These are phyloP conservation scores for Argyresthia albistria DNA, from an alignment of 2,888 invertebrate genomes.

Conservation along the genomic window DNA sequence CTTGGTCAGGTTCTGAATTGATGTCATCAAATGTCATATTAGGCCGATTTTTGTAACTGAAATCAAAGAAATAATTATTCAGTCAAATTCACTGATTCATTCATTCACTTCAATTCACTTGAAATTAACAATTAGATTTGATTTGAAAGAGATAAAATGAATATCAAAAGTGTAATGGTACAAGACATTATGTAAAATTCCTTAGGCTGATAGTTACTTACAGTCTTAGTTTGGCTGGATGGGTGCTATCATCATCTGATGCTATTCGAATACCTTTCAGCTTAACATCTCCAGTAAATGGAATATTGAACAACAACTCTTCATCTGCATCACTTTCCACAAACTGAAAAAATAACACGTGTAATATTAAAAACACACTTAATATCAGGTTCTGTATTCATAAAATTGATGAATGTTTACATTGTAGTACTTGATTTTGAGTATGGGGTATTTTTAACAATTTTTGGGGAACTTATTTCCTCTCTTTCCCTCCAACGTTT, in stretches of 20 bases:
- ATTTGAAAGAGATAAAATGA: background rate
- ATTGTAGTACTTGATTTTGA: no score
- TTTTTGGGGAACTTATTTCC: no score
- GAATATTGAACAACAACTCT: slow-evolving; percentile 96
- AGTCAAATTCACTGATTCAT: background rate
- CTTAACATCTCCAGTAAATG: slow-evolving; percentile 96
- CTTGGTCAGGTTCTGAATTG: slow-evolving; percentile 83
- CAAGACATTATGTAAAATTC: no score
- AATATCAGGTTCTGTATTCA: no score
- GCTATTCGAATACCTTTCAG: slow-evolving; percentile 93
- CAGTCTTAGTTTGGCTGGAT: slow-evolving; percentile 91
- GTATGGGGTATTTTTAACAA: no score
- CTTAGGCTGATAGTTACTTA: slow-evolving; percentile 77
- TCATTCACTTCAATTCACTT: no score
- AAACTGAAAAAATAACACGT: slow-evolving; percentile 72
- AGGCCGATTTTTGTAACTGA: slow-evolving; percentile 92
- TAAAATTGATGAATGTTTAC: no score
- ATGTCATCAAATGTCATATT: slow-evolving; percentile 96
- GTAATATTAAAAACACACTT: background rate
- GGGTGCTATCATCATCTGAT: slow-evolving; percentile 89
- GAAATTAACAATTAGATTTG: background rate
- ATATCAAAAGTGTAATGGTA: background rate
- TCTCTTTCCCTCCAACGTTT: no score
- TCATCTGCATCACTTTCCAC: slow-evolving; percentile 98
- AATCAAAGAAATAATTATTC: slow-evolving; percentile 14